Base-by-base conservation (phyloP, 2,113 vertebrate genomes). In the Clinocottus analis region DNA sequence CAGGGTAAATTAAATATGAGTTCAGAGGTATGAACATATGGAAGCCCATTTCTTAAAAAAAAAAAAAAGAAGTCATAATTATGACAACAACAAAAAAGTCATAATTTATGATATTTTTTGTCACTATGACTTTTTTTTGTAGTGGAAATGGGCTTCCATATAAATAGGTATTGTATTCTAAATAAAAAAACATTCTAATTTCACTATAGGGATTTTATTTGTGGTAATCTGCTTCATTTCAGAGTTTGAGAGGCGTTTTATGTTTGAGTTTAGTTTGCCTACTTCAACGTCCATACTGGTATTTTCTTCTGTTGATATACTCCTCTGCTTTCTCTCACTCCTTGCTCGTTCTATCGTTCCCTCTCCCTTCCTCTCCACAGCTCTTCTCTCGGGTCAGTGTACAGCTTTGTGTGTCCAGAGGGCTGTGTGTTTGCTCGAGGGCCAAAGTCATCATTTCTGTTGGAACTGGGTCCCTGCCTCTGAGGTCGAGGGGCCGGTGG, bases 371-470 rank as follows among this genome's bases (percentile, higher is more conserved):
- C 70, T 51, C 55, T 82, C 58, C 33, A 43, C 25, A 16, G 29
- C 63, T 79, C 55, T 77, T 63, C n/a, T 74, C 68, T 53, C 0
- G 13, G 49, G 63, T 21, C 69, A 68, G 56, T 64, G 61, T 35
- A 81, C 62, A 71, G 66, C 59, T 79, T 47, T 71, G 67, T 75
- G 70, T 75, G 41, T 75, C 75, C 61, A 69, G 60, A 61, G 69
- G 79, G 47, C 59, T 73, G 55, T 68, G 68, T 81, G 77, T 87
- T 89, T 89, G 80, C 86, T 75, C 0, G 39, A 80, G 65, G 77
- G 82, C 79, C 82, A 87, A 77, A 85, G 73, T 83, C 80, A 89
- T 87, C 43, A 77, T 87, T 85, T 83, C 77, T 80, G 55, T 81
- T 83, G 67, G 63, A 83, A 79, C 73, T 71, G 66, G 70, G 70